phyloP scores from a whole-genome alignment of 2,888 invertebrate species.

The Drosophila maculinotata region DNA sequence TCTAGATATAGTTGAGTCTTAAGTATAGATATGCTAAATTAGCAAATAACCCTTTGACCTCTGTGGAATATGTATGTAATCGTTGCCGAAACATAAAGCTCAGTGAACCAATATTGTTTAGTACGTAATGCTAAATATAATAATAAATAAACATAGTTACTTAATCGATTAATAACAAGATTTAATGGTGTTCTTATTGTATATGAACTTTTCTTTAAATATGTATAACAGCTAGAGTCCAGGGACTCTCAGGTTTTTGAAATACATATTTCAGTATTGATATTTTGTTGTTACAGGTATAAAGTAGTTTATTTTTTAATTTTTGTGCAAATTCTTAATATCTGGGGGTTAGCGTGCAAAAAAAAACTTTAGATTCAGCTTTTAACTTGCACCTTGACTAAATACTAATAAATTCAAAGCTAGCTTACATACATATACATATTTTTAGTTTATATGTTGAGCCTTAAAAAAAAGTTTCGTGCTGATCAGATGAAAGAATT shows the following conservation, averaged over 20 bases:
- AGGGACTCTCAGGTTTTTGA: too few species aligned
- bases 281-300: neutral
- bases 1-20: slow-evolving; percentile 32
- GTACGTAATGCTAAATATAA: slow-evolving; percentile 5
- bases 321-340: too few species aligned
- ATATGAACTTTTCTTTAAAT: neutral
- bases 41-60: slow-evolving; percentile 52
- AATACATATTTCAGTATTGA: too few species aligned
- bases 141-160: neutral
- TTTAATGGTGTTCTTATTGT: neutral
- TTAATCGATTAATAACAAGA: neutral
- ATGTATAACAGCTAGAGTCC: too few species aligned
- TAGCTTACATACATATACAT: too few species aligned
- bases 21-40: slow-evolving; percentile 55
- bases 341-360: too few species aligned
- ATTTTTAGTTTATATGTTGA: too few species aligned
- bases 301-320: neutral
- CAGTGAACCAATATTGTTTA: slow-evolving; percentile 52
- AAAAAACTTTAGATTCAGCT: too few species aligned
- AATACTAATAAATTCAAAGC: neutral
- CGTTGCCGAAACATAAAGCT: slow-evolving; percentile 32
- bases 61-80: slow-evolving; percentile 20
- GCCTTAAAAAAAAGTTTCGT: too few species aligned
- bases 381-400: neutral
- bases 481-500: too few species aligned